These are phyloP conservation scores for Tetramorium parvispinum DNA, from an alignment of 1,140 invertebrate species.

Conservation along the genomic window DNA sequence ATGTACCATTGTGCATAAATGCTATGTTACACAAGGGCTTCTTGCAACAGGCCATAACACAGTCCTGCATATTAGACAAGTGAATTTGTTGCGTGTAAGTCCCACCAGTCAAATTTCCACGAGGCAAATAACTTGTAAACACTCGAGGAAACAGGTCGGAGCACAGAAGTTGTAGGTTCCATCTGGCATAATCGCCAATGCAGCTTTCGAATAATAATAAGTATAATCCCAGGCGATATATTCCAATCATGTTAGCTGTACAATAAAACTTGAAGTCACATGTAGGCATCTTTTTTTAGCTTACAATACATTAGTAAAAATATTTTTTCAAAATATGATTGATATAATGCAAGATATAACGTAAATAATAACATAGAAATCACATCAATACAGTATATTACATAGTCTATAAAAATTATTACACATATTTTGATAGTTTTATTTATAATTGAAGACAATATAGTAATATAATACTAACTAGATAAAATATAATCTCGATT, in stretches of 20 bases:
- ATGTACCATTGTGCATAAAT: conserved; percentile 91
- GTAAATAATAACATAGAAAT: neutral
- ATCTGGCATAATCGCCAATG: conserved; percentile 75
- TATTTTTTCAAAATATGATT: neutral
- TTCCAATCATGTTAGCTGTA: conserved; percentile 76
- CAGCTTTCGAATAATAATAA: conserved; percentile 76
- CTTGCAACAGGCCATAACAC: conserved; percentile 91
- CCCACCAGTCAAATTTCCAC: conserved; percentile 87
- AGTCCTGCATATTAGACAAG: conserved; percentile 87
- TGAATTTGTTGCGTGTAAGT: conserved; percentile 87
- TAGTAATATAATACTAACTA: too few species aligned
- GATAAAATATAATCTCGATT: too few species aligned
- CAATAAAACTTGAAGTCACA: conserved; percentile 18
- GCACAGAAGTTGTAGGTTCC: conserved; percentile 79
- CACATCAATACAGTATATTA: neutral
- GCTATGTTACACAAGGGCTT: conserved; percentile 91
- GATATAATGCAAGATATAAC: neutral
- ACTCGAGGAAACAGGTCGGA: conserved; percentile 78
- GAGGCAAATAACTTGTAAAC: conserved; percentile 82
- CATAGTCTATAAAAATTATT: too few species aligned
- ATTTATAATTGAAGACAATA: too few species aligned
- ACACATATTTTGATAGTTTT: too few species aligned
- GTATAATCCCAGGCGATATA: conserved; percentile 74
- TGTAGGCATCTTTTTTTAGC: neutral
- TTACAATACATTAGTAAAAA: conserved; percentile 26